These are phyloP conservation scores for Rattus rattus DNA, from an alignment of 2,113 vertebrate species.

Conservation along the genomic window DNA sequence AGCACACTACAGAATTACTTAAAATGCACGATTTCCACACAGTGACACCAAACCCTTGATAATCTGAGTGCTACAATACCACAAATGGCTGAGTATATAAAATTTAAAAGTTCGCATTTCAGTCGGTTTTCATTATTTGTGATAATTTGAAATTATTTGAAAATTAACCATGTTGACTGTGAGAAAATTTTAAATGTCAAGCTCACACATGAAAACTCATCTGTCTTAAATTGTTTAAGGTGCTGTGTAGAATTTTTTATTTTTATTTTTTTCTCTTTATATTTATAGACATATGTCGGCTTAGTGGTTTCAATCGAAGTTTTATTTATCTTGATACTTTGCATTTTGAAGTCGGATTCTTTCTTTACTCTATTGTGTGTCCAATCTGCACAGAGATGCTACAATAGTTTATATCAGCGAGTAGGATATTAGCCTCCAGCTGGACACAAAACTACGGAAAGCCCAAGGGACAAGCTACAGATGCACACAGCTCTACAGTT, in stretches of 20 bases:
- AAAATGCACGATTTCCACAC: not conserved
- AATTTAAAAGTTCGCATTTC: slow-evolving; percentile 23
- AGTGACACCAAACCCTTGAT: not conserved
- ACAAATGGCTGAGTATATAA: slow-evolving; percentile 18
- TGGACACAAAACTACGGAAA: slow-evolving; percentile 16
- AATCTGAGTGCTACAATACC: not conserved
- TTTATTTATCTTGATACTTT: not conserved
- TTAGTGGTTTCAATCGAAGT: not conserved
- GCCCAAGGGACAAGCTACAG: not conserved
- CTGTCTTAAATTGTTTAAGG: slow-evolving; percentile 22
- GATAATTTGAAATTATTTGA: slow-evolving; percentile 32
- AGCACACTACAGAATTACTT: not conserved
- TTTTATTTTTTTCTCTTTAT: slow-evolving; percentile 42
- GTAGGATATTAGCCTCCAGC: not conserved
- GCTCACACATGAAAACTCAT: slow-evolving; percentile 31
- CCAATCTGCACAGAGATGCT: not conserved
- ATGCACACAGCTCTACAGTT: not conserved
- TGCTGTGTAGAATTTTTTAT: not conserved
- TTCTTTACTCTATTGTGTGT: not conserved
- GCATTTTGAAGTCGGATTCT: not conserved
- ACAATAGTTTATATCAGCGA: not conserved
- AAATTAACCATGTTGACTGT: slow-evolving; percentile 30
- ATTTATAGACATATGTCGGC: not conserved
- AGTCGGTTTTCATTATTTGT: slow-evolving; percentile 12
- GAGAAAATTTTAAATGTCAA: slow-evolving; percentile 47